Evolutionary conservation across 2,888 invertebrate genomes (phyloP).

Genomic region (Buathra laborator): DNA sequence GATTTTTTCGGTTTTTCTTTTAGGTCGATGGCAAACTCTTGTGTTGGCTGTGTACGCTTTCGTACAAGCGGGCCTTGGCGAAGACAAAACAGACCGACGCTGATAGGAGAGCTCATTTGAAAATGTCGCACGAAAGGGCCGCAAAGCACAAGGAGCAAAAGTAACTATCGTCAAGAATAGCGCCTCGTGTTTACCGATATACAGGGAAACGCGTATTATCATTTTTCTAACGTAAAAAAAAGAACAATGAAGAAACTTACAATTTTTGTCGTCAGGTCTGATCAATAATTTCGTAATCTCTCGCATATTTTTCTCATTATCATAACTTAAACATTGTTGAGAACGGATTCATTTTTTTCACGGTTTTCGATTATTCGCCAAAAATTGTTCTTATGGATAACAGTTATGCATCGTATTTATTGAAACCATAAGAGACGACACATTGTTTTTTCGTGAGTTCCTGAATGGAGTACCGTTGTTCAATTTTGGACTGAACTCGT

Average conservation of each 20-base stretch:
- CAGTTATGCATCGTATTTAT: too few relatives aligned
- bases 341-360: too few relatives aligned
- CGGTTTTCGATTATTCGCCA: too few relatives aligned
- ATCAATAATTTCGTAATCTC: too few relatives aligned
- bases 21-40: conserved; percentile 97
- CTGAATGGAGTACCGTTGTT: too few relatives aligned
- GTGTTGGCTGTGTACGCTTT: conserved; percentile 98
- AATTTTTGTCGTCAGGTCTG: too few relatives aligned
- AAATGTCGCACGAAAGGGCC: conserved; percentile 86
- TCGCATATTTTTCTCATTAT: too few relatives aligned
- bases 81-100: conserved; percentile 95
- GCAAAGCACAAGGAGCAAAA: conserved; percentile 87
- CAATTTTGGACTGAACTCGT: too few relatives aligned
- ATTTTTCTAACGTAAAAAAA: not conserved
- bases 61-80: conserved; percentile 95
- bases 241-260: not conserved
- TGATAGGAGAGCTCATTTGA: conserved; percentile 88
- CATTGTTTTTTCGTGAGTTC: too few relatives aligned
- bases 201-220: not conserved
- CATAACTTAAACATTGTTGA: too few relatives aligned
- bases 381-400: too few relatives aligned
- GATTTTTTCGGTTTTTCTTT: conserved; percentile 74
- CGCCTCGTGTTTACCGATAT: not conserved
- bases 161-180: conserved; percentile 81
- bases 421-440: too few relatives aligned